Percentiles rank a stretch among this genome's conserved stretches.
These are phyloP conservation scores for Vombatus ursinus DNA, from an alignment of 2,113 vertebrate species.

Conservation along the genomic window DNA sequence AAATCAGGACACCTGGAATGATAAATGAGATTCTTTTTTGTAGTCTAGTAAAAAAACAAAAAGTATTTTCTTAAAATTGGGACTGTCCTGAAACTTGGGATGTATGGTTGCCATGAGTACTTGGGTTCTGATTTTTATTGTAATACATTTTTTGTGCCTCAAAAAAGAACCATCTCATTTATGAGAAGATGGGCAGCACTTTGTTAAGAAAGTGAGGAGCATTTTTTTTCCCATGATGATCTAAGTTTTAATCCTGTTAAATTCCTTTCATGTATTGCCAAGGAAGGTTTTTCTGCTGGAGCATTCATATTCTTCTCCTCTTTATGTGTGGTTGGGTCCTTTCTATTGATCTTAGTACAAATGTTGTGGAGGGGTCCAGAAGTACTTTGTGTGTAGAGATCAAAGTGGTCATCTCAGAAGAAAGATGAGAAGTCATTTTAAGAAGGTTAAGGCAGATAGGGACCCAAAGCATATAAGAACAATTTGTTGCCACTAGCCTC, in stretches of 20 bases:
- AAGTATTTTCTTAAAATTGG: not conserved
- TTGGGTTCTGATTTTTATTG: conserved; percentile 20
- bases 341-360: conserved; percentile 4
- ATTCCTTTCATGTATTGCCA: conserved; percentile 12
- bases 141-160: conserved; percentile 62
- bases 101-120: not conserved
- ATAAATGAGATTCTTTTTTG: not conserved
- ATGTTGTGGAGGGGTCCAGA: not conserved
- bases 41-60: not conserved
- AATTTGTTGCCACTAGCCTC: conserved; percentile 37
- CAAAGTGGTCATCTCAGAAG: conserved; percentile 44
- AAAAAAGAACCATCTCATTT: conserved; percentile 55
- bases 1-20: not conserved
- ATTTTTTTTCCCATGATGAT: conserved; percentile 57
- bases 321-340: not conserved
- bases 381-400: not conserved
- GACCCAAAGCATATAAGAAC: not conserved
- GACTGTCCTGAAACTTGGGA: not conserved
- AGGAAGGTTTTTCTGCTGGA: conserved; percentile 37
- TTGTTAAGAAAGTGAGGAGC: conserved; percentile 60
- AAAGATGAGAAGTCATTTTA: conserved; percentile 60
- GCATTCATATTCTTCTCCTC: conserved; percentile 20
- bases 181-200: conserved; percentile 40
- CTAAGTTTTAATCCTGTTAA: conserved; percentile 20
- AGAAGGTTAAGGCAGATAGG: conserved; percentile 39